Percentiles rank a stretch among this genome's conserved stretches.
phyloP scores from a whole-genome alignment of 2,113 vertebrate genomes.

The Calidris pygmaea region DNA sequence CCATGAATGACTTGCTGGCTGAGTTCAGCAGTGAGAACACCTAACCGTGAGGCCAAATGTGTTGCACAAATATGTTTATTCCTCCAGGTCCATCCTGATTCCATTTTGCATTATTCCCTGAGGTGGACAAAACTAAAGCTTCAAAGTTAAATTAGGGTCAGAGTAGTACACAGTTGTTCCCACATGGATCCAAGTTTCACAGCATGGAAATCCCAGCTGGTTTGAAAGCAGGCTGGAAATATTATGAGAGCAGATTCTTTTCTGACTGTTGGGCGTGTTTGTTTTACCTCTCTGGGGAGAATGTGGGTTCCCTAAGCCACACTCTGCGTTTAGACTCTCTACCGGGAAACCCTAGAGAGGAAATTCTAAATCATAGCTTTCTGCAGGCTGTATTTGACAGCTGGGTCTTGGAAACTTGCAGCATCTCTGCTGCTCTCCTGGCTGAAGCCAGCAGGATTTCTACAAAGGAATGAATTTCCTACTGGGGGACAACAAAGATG shows the following conservation, averaged over 20 bases:
- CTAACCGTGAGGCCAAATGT: background rate
- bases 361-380: slow-evolving; percentile 44
- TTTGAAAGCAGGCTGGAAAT: slow-evolving; percentile 30
- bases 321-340: slow-evolving; percentile 19
- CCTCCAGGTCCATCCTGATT: background rate
- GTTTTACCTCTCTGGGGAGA: slow-evolving; percentile 34
- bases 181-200: background rate
- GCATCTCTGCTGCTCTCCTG: background rate
- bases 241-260: background rate
- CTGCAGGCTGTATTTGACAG: background rate
- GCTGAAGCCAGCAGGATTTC: background rate
- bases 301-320: slow-evolving; percentile 14
- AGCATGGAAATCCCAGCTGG: background rate
- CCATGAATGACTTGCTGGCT: background rate
- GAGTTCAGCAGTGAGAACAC: background rate
- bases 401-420: background rate
- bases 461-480: background rate
- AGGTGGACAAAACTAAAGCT: background rate
- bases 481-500: background rate
- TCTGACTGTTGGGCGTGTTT: background rate
- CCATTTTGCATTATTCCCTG: background rate
- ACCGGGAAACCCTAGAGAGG: slow-evolving; percentile 14
- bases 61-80: background rate
- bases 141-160: slow-evolving; percentile 20
- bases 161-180: background rate